Conservation (phyloP, 2,888 invertebrate species). For the Epirrhoe alternata region DNA sequence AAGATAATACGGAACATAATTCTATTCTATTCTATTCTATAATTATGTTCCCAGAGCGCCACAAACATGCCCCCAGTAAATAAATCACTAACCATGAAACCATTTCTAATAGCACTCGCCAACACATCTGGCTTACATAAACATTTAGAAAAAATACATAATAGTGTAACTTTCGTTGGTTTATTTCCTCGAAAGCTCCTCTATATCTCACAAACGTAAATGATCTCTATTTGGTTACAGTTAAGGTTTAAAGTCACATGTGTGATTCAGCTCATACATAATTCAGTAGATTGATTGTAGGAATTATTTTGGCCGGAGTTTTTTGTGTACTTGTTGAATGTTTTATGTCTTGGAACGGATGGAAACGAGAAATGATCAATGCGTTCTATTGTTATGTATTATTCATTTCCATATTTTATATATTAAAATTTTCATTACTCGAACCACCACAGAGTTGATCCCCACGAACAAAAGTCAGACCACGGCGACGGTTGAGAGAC, state of each 20-base stretch:
- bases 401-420: background rate
- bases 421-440: background rate
- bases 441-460: background rate
- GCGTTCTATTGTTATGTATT: slow-evolving; percentile 1
- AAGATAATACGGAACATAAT: background rate
- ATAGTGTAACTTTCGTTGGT: slow-evolving; percentile 28
- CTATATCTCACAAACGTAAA: slow-evolving; percentile 1
- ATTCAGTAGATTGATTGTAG: slow-evolving; percentile 40
- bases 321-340: slow-evolving; percentile 43
- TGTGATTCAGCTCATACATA: slow-evolving; percentile 36
- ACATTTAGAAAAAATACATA: slow-evolving; percentile 33
- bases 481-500: no score
- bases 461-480: no score
- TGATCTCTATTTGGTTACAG: background rate
- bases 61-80: background rate
- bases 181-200: slow-evolving; percentile 18
- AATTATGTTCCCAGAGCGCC: background rate
- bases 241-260: background rate
- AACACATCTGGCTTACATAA: slow-evolving; percentile 36
- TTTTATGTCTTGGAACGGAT: slow-evolving; percentile 31
- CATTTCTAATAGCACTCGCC: slow-evolving; percentile 30
- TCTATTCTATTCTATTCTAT: no score
- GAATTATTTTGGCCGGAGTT: slow-evolving; percentile 40
- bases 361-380: slow-evolving; percentile 15
- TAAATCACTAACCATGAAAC: slow-evolving; percentile 38